A percentile compares a stretch with the other conserved stretches of the same genome.
phyloP scores from a whole-genome alignment of 2,797 vertebrate genomes.

The Gambusia yucatana region DNA sequence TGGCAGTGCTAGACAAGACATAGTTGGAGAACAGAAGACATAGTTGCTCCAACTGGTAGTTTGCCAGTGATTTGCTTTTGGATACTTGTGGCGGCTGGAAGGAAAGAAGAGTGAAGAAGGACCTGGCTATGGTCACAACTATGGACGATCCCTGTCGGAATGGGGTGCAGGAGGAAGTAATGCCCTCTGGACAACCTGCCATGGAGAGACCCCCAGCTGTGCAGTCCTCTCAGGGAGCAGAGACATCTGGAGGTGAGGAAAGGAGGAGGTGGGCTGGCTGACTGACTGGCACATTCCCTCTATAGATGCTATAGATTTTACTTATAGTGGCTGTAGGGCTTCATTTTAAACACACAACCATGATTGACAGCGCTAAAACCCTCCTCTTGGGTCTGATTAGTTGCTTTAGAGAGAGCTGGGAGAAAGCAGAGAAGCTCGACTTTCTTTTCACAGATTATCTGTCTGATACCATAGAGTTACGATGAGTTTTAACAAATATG shows the following conservation, averaged over 20 bases:
- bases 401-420: too few species aligned
- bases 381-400: too few species aligned
- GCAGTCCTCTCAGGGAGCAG: slow-evolving; percentile 62
- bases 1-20: slow-evolving; percentile 49
- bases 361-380: too few species aligned
- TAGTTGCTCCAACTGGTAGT: slow-evolving; percentile 51
- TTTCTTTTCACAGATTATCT: too few species aligned
- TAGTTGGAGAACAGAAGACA: slow-evolving; percentile 58
- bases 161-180: slow-evolving; percentile 63
- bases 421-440: too few species aligned
- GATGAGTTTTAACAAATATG: too few species aligned
- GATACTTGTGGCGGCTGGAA: slow-evolving; percentile 55
- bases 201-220: slow-evolving; percentile 45
- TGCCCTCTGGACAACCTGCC: slow-evolving; percentile 55
- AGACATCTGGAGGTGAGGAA: slow-evolving; percentile 75
- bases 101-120: slow-evolving; percentile 47
- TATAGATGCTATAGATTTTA: slow-evolving; percentile 1
- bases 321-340: not conserved
- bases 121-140: slow-evolving; percentile 73
- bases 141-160: slow-evolving; percentile 75
- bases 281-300: slow-evolving; percentile 10
- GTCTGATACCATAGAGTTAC: too few species aligned
- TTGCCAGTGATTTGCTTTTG: slow-evolving; percentile 60
- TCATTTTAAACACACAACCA: not conserved
- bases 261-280: slow-evolving; percentile 21